Base-by-base conservation (phyloP, 2,113 vertebrate species). In the Cariama cristata region DNA sequence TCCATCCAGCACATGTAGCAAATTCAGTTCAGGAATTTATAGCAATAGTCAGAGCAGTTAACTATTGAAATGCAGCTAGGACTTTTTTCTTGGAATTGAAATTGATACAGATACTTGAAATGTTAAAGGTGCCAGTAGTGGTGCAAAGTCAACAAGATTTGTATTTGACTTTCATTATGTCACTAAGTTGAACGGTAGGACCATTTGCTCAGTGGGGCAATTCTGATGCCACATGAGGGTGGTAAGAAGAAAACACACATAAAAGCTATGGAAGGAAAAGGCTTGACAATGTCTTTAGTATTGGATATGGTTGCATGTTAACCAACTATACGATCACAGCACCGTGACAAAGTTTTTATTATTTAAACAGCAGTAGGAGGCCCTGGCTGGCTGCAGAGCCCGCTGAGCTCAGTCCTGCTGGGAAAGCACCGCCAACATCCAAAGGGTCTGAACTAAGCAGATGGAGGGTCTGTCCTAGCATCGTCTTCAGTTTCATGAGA, bases 391-490 rank as follows among this genome's bases (percentile, higher is more conserved):
- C 64, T 63, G 44, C 0, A 0, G 72, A 58, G 20, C 14, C 2
- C 12, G 6, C 38, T 52, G 62, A 81, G 33, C 26, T 55, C 38
- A 59, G 30, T 6, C 14, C 26, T 84, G 49, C 12, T 1, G 3
- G 52, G 52, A 74, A 50, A 6, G 4, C 1, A 2, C 28, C 0
- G 1, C 32, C 38, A 38, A 38, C 38, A 7, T 17, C 28, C 32
- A 14, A 16, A n/a, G 18, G 14, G 12, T 53, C 22, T 27, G 20
- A 42, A 59, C 21, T 40, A 32, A 42, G 42, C 12, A 56, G 30
- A 30, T 44, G 35, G 33, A 47, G 9, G 16, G 7, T 27, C 30
- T 92, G 35, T 50, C 44, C 49, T 4, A 27, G 4, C 7, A 52
- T 15, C 20, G 24, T 7, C 62, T 52, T 28, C 67, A 20, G 5